These are phyloP conservation scores for Oryzias celebensis DNA, from an alignment of 2,113 vertebrate species.

Conservation along the genomic window DNA sequence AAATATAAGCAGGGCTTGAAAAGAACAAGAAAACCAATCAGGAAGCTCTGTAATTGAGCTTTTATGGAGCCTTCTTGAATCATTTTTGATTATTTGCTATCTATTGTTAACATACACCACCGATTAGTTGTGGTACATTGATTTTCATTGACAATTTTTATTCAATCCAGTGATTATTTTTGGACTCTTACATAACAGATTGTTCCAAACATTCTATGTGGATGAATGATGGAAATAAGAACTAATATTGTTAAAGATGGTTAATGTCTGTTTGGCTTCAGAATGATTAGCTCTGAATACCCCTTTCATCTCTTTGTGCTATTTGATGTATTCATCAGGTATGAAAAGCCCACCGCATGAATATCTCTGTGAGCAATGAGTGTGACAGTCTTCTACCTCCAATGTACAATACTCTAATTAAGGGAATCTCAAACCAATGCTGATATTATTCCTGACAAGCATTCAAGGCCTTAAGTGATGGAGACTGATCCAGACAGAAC, in stretches of 20 bases:
- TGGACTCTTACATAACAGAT: background rate
- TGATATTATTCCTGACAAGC: constrained; percentile 66
- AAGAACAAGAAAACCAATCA: too few relatives aligned
- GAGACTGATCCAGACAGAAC: constrained; percentile 62
- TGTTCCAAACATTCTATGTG: background rate
- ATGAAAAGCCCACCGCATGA: constrained; percentile 40
- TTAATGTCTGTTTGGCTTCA: constrained; percentile 11
- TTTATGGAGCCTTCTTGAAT: too few relatives aligned
- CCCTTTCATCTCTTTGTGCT: constrained; percentile 33
- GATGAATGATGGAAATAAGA: constrained; percentile 8
- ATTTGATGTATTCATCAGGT: constrained; percentile 36
- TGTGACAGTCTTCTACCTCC: constrained; percentile 12
- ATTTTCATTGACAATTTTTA: background rate
- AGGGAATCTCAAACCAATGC: constrained; percentile 32
- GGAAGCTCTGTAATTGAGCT: too few relatives aligned
- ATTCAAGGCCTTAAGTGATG: constrained; percentile 52
- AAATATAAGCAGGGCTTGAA: too few relatives aligned
- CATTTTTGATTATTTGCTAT: too few relatives aligned
- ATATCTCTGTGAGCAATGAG: constrained; percentile 43
- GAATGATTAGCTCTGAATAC: constrained; percentile 41
- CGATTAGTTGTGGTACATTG: background rate
- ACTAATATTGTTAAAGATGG: constrained; percentile 3
- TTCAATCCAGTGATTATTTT: background rate
- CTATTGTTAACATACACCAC: too few relatives aligned
- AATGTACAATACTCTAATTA: constrained; percentile 56